These are phyloP conservation scores for Channallabes apus DNA, from an alignment of 2,797 vertebrate genomes.

Conservation along the genomic window DNA sequence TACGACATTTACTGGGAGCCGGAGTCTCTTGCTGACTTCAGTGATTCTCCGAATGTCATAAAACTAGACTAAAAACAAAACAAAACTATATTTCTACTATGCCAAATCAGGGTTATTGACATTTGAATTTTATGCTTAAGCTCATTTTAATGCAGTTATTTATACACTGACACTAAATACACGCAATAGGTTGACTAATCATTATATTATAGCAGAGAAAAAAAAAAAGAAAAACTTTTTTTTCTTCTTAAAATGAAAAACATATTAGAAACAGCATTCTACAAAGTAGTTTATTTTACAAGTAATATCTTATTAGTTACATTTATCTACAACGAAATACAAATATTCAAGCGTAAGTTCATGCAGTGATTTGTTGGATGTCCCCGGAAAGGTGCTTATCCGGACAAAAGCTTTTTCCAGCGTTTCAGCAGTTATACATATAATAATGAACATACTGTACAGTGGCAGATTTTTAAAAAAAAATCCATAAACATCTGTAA, in stretches of 20 bases:
- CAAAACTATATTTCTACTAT: not conserved
- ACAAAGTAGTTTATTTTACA: constrained; percentile 72
- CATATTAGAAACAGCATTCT: constrained; percentile 42
- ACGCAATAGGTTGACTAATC: not conserved
- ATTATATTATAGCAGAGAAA: not conserved
- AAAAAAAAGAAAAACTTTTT: not conserved
- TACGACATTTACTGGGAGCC: no score
- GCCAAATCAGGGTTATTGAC: not conserved
- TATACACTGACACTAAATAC: not conserved
- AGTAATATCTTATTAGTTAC: constrained; percentile 66
- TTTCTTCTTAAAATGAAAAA: no score
- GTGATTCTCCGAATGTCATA: not conserved
- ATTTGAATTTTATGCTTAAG: not conserved
- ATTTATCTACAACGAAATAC: constrained; percentile 68
- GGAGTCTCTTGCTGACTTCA: no score
- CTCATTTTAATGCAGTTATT: not conserved
- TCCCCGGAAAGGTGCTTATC: constrained; percentile 68
- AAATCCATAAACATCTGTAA: constrained; percentile 30
- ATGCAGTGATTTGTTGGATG: constrained; percentile 21
- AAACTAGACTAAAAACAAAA: not conserved
- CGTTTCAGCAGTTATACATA: constrained; percentile 36
- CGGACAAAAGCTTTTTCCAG: constrained; percentile 54
- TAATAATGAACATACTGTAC: constrained; percentile 14
- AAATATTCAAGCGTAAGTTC: constrained; percentile 30
- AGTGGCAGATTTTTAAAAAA: not conserved